Evolutionary conservation across 2,113 vertebrate genomes (phyloP).

Genomic region (Paratilapia polleni): DNA sequence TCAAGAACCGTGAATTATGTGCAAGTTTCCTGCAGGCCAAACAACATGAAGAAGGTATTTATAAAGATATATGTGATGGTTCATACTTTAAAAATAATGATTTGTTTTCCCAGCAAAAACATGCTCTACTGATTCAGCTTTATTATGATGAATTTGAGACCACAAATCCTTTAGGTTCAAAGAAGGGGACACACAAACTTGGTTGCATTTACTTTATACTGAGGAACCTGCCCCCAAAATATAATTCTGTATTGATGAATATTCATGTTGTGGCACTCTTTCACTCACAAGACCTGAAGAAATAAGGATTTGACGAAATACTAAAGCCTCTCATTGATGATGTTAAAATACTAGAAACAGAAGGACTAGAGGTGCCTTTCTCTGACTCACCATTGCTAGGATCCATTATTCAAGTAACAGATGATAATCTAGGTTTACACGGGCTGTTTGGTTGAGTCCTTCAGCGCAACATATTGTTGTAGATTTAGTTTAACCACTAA

Average conservation of each 20-base stretch:
- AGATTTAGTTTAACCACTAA: no score
- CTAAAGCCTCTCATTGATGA: background rate
- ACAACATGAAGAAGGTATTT: background rate
- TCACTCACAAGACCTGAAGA: conserved; percentile 10
- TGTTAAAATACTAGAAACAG: background rate
- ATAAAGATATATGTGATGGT: no score
- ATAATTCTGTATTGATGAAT: conserved; percentile 2
- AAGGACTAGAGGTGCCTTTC: background rate
- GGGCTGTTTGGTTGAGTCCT: background rate
- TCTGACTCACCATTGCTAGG: background rate
- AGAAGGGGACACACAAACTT: background rate
- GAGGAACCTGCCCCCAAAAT: background rate
- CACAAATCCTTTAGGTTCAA: background rate
- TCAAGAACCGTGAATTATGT: background rate
- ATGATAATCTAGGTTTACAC: conserved; percentile 2
- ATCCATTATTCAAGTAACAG: conserved; percentile 5
- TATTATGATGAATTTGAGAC: conserved; percentile 1
- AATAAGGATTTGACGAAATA: background rate
- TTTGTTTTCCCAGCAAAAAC: background rate
- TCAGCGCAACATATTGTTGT: no score
- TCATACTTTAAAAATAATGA: background rate
- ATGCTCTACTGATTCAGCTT: background rate
- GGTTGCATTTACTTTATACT: background rate
- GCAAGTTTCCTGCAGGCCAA: background rate
- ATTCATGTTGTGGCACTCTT: background rate